Evolutionary conservation across 2,113 vertebrate genomes (phyloP).

Genomic region (Leucopsar rothschildi): DNA sequence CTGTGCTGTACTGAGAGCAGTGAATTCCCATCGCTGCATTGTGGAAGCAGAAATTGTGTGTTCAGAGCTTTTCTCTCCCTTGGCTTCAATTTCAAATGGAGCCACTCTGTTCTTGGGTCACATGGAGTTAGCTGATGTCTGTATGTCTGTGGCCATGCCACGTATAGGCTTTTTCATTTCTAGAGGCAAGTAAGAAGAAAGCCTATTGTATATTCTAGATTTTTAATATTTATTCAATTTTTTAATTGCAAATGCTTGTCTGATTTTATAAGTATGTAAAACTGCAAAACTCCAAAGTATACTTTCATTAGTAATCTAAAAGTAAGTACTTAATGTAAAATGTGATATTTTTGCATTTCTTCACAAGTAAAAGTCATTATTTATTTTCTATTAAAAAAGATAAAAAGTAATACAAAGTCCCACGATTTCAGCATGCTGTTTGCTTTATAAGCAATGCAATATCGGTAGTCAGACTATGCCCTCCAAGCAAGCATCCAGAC

Average conservation of each 20-base stretch:
- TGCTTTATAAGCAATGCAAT: background rate
- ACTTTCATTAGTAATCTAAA: background rate
- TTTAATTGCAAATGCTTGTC: background rate
- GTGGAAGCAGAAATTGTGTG: background rate
- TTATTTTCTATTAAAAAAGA: background rate
- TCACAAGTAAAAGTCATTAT: background rate
- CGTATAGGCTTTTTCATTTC: background rate
- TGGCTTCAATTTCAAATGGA: background rate
- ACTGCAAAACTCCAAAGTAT: background rate
- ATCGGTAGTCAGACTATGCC: background rate
- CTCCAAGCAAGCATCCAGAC: background rate
- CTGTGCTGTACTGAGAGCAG: background rate
- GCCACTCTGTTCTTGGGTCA: fast-evolving
- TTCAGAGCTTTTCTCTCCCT: background rate
- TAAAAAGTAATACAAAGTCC: background rate
- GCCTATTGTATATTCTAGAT: background rate
- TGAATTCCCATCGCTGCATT: background rate
- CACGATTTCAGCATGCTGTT: background rate
- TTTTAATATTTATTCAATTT: background rate
- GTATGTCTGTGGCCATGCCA: background rate
- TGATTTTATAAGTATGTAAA: background rate
- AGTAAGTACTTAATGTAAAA: background rate
- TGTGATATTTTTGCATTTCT: background rate
- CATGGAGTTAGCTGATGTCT: background rate
- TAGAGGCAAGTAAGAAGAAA: background rate